A percentile compares a stretch with the other conserved stretches of the same genome.
Conservation (phyloP, 2,113 vertebrate genomes). For the Piaya cayana region DNA sequence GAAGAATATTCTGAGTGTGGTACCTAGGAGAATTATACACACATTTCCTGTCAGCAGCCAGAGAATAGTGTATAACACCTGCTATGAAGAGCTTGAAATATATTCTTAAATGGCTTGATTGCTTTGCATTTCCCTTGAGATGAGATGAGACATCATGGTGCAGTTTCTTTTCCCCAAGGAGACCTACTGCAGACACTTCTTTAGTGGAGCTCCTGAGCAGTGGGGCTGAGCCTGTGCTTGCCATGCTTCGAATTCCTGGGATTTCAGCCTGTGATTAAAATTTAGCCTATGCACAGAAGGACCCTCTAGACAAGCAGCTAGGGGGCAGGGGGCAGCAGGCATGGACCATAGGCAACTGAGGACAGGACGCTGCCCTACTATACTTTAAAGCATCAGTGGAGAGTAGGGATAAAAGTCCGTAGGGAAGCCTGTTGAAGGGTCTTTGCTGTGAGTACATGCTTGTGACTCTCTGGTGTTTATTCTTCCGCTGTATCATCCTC, state of each 20-base stretch:
- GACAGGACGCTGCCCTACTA: not conserved
- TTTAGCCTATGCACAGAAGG: not conserved
- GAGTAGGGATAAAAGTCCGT: not conserved
- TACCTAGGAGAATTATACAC: slow-evolving; percentile 53
- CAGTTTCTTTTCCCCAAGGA: not conserved
- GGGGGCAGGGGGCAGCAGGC: not conserved
- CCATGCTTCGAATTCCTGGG: not conserved
- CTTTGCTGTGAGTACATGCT: not conserved
- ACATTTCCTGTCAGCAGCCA: slow-evolving; percentile 52
- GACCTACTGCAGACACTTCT: not conserved
- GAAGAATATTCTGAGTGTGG: not conserved
- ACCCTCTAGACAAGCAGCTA: not conserved
- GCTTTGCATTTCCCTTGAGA: slow-evolving; percentile 49
- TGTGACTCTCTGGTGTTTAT: not conserved
- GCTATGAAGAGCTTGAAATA: slow-evolving; percentile 54
- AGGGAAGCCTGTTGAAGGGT: not conserved
- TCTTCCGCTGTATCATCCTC: not conserved
- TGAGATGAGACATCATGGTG: not conserved
- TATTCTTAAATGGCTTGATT: slow-evolving; percentile 65
- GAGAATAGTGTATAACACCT: slow-evolving; percentile 52
- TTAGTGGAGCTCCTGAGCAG: not conserved
- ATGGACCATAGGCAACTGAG: accelerated
- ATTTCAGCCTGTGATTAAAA: not conserved
- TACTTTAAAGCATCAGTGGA: not conserved
- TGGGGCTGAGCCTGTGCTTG: accelerated